phyloP scores from a whole-genome alignment of 2,888 invertebrate species.

The Brachynemurus nebulosus region DNA sequence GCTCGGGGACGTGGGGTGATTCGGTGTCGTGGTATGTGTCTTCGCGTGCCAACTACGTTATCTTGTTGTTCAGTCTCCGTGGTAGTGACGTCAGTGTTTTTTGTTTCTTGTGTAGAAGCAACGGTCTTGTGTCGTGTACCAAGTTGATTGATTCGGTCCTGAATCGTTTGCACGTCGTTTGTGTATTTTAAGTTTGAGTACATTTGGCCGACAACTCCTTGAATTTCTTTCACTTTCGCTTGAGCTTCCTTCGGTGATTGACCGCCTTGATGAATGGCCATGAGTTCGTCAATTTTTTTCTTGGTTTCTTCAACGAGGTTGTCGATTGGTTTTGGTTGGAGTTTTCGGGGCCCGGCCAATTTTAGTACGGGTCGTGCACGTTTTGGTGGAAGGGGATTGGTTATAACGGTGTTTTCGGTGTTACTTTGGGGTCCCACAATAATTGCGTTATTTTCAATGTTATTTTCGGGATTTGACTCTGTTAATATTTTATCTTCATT shows the following conservation, averaged over 20 bases:
- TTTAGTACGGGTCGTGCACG: neutral
- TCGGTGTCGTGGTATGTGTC: no score
- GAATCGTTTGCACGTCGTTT: neutral
- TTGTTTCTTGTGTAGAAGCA: neutral
- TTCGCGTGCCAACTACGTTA: no score
- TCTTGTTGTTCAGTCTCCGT: no score
- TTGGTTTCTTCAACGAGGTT: neutral
- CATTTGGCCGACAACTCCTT: neutral
- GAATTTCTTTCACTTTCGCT: neutral
- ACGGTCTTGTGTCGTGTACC: neutral
- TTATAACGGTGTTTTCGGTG: neutral
- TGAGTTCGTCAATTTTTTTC: constrained; percentile 1
- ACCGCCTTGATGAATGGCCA: neutral
- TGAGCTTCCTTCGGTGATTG: constrained; percentile 1
- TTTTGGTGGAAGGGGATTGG: neutral
- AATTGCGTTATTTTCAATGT: neutral
- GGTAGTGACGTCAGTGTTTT: no score
- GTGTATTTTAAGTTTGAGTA: neutral
- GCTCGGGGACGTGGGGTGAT: no score
- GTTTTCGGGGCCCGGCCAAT: neutral
- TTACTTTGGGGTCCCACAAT: neutral
- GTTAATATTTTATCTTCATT: neutral
- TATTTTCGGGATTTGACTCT: neutral
- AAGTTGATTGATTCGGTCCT: neutral
- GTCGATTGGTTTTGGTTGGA: neutral